Conservation (phyloP, 2,888 invertebrate genomes). For the Eupithecia inturbata region DNA sequence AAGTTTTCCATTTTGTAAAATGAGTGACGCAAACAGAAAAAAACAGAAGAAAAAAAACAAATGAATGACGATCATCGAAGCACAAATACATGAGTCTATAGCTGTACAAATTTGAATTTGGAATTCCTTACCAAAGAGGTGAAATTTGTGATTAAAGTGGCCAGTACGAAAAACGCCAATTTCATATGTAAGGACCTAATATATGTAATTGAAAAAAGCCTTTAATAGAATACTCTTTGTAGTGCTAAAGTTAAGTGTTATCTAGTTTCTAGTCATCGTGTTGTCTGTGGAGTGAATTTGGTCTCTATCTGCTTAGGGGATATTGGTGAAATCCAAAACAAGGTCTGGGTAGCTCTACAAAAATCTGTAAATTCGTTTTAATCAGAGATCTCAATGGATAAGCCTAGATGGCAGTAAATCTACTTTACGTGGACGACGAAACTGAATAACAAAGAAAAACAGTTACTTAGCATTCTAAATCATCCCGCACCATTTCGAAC, state of each 20-base stretch:
- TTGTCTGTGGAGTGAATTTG: background rate
- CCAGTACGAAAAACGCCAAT: too few relatives aligned
- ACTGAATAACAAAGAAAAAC: constrained; percentile 49
- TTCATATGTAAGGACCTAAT: too few relatives aligned
- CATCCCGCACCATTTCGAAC: background rate
- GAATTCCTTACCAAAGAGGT: too few relatives aligned
- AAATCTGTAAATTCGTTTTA: background rate
- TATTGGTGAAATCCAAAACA: background rate
- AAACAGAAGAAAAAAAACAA: too few relatives aligned
- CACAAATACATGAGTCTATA: too few relatives aligned
- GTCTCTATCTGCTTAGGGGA: background rate
- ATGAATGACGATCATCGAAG: too few relatives aligned
- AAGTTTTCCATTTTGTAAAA: too few relatives aligned
- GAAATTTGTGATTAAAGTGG: too few relatives aligned
- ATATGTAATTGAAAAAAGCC: background rate
- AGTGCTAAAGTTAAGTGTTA: background rate
- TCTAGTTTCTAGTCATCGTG: too few relatives aligned
- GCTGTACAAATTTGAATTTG: too few relatives aligned
- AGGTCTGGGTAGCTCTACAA: background rate
- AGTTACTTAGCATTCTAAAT: constrained; percentile 27
- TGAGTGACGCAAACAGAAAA: too few relatives aligned
- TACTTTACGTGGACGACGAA: constrained; percentile 49
- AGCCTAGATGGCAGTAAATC: constrained; percentile 48
- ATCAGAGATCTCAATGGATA: background rate
- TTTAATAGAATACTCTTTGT: background rate